Conservation (phyloP, 1,140 invertebrate species). For the Temnothorax curvispinosus region DNA sequence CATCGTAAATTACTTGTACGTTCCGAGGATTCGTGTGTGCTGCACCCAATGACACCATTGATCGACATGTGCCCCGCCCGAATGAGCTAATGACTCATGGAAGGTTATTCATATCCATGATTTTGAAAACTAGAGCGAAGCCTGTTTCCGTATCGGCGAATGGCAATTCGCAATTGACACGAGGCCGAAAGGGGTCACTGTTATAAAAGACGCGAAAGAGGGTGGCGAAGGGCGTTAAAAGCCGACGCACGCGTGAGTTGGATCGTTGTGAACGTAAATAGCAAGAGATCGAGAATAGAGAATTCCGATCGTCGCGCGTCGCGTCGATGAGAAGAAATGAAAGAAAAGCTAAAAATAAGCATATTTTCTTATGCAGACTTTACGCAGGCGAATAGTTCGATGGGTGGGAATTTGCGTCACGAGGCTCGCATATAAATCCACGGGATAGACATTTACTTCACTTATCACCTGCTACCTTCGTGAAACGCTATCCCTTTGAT, state of each 20-base stretch:
- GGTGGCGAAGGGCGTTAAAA: neutral
- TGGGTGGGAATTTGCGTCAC: constrained; percentile 57
- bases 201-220: constrained; percentile 2
- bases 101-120: constrained; percentile 57
- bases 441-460: constrained; percentile 65
- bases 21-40: constrained; percentile 48
- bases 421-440: constrained; percentile 69
- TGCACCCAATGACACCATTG: constrained; percentile 54
- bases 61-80: constrained; percentile 54
- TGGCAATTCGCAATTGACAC: constrained; percentile 5
- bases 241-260: neutral
- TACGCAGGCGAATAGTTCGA: constrained; percentile 11
- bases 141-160: constrained; percentile 61
- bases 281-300: neutral
- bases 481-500: constrained; percentile 72
- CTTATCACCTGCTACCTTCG: constrained; percentile 72
- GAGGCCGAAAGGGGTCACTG: constrained; percentile 24
- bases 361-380: neutral
- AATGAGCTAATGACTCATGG: constrained; percentile 47
- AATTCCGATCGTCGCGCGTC: constrained; percentile 1
- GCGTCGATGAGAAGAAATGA: neutral
- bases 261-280: neutral
- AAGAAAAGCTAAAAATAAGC: constrained; percentile 21
- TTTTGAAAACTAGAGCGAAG: constrained; percentile 63
- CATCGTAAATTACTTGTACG: constrained; percentile 44